Evolutionary conservation across 2,797 vertebrate genomes (phyloP).

Genomic region (Rhinichthys osculus): DNA sequence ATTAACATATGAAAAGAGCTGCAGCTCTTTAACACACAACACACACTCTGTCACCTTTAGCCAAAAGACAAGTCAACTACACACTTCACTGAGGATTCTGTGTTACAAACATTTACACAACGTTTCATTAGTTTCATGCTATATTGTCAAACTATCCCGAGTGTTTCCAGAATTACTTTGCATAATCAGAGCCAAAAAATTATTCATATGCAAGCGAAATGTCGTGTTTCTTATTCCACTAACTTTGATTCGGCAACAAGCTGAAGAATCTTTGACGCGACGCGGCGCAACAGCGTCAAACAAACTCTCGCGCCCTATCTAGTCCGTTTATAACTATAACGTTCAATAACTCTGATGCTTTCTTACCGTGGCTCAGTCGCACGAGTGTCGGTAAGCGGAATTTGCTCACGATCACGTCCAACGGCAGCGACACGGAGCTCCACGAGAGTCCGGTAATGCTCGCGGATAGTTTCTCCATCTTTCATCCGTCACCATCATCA

Average conservation of each 20-base stretch:
- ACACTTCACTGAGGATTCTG: constrained; percentile 58
- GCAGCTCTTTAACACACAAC: constrained; percentile 84
- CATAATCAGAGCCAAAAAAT: not conserved
- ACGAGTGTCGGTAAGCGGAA: constrained; percentile 92
- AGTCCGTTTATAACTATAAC: not conserved
- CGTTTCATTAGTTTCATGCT: not conserved
- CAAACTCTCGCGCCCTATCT: not conserved
- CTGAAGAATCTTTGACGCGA: not conserved
- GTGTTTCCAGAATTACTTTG: not conserved
- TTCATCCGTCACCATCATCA: constrained; percentile 79
- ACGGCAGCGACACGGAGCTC: constrained; percentile 90
- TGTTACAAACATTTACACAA: constrained; percentile 30
- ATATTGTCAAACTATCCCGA: not conserved
- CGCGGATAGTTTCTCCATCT: constrained; percentile 92
- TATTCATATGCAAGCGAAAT: not conserved
- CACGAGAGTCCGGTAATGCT: constrained; percentile 90
- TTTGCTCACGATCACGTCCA: constrained; percentile 94
- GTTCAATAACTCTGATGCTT: not conserved
- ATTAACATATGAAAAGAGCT: constrained; percentile 86
- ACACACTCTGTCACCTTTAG: constrained; percentile 83
- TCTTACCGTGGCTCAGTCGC: constrained; percentile 88
- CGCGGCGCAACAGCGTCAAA: not conserved
- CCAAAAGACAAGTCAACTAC: constrained; percentile 72
- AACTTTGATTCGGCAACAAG: not conserved
- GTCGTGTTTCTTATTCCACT: not conserved